Evolutionary conservation across 2,888 invertebrate genomes (phyloP).

Genomic region (Hartigia nigra): DNA sequence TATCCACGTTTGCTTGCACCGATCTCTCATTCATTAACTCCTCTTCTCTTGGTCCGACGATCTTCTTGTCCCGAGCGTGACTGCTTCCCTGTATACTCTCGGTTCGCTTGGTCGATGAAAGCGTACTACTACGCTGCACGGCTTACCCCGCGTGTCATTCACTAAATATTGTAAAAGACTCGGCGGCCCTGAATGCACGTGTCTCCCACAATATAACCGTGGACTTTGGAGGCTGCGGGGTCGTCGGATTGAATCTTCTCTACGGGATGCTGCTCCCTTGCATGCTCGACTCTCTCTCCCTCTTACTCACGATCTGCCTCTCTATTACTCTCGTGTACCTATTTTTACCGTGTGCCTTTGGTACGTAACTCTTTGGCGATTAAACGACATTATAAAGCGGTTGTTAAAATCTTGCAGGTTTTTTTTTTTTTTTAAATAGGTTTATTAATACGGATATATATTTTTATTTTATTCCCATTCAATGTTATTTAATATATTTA

Average conservation of each 20-base stretch:
- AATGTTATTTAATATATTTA: background rate
- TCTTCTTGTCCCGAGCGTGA: background rate
- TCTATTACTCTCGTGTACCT: constrained; percentile 1
- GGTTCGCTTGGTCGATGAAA: background rate
- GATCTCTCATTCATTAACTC: background rate
- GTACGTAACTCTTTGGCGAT: constrained; percentile 8
- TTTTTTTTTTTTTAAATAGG: background rate
- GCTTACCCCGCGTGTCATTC: constrained; percentile 28
- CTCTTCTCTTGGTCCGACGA: background rate
- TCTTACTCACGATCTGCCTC: constrained; percentile 7
- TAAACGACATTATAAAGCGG: background rate
- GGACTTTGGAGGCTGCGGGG: background rate
- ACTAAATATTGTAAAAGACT: constrained; percentile 29
- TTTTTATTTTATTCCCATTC: background rate
- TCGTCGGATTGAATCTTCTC: background rate
- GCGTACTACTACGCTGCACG: background rate
- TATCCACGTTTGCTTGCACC: background rate
- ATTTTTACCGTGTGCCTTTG: constrained; percentile 4
- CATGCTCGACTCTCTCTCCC: constrained; percentile 17
- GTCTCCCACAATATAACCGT: background rate
- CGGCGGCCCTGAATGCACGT: constrained; percentile 4
- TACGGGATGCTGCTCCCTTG: background rate
- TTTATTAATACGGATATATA: background rate
- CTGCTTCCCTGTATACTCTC: background rate
- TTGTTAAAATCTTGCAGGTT: background rate